Base-by-base conservation (phyloP, 92 coral and sea anemone genomes). In the Porites lobata region DNA sequence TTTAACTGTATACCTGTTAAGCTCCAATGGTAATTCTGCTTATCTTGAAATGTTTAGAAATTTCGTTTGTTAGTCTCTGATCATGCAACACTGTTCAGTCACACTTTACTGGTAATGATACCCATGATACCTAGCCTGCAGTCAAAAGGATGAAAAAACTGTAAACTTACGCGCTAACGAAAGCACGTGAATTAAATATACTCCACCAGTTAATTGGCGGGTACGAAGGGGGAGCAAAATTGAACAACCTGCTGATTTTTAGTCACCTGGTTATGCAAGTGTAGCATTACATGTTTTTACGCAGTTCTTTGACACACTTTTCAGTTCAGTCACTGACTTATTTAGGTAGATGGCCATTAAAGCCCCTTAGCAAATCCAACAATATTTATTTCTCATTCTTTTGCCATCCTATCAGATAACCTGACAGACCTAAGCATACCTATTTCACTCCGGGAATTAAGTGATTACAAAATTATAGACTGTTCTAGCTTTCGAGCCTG, bases 141-240 rank as follows among this genome's bases (percentile, higher is more conserved):
- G 61, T 56, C 14, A 32, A 32, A 62, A 80, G 18, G 22, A 8
- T 63, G 66, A 50, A 65, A 64, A 38, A 50, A 29, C 61, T 64
- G 64, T 52, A 12, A 32, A 56, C 10, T 69, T 10, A 38, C 78
- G 7, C 43, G 78, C 26, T 59, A 15, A 32, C 38, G 50, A 54
- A 18, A 56, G 65, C 58, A 20, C 18, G 71, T 69, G 32, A 82
- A 82, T 82, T 32, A 82, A 32, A 82, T 38, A 82, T 58, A 17
- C 21, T 9, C 51, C 76, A 82, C 86, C 86, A 2, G 86, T 56
- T 71, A 1, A 12, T 10, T 32, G 43, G 19, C 69, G 57, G 86
- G 78, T 69, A 52, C 4, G 5, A 6, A 47, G 38, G 7, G 18
- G 4, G 19, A 71, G 10, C 59, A 18, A 82, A 70, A 58, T 54